A percentile compares a stretch with the other conserved stretches of the same genome.
Evolutionary conservation across 2,113 vertebrate species (phyloP).

Genomic region (Thomomys bottae): DNA sequence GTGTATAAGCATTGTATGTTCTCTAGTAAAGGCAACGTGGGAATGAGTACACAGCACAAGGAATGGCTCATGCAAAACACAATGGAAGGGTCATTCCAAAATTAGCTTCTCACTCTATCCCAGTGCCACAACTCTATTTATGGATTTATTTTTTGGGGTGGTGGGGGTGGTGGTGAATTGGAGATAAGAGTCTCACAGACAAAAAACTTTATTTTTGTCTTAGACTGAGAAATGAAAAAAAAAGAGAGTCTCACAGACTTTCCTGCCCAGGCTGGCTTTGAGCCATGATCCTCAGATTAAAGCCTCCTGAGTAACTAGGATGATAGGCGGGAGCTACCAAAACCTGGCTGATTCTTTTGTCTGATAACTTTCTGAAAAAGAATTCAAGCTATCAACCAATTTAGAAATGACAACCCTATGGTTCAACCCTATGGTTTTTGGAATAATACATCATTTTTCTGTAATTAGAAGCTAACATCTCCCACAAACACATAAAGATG

Average conservation of each 20-base stretch:
- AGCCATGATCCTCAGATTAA: too few species aligned
- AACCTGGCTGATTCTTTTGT: not conserved
- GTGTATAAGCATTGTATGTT: not conserved
- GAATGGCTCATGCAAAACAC: not conserved
- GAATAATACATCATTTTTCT: conserved; percentile 39
- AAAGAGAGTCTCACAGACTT: too few species aligned
- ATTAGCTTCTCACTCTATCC: not conserved
- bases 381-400: conserved; percentile 16
- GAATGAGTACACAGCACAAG: not conserved
- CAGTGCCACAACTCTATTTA: too few species aligned
- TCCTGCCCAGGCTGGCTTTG: too few species aligned
- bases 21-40: not conserved
- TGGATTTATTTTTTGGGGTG: too few species aligned
- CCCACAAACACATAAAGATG: not conserved
- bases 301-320: too few species aligned
- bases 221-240: too few species aligned
- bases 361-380: conserved; percentile 7
- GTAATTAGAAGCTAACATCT: not conserved
- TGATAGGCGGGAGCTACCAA: too few species aligned
- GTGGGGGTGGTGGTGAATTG: too few species aligned
- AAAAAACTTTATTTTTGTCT: too few species aligned
- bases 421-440: conserved; percentile 3
- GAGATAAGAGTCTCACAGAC: too few species aligned
- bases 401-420: not conserved
- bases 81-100: not conserved